These are phyloP conservation scores for Oscheius sp. DNA, from an alignment of 1,140 invertebrate genomes.

Conservation along the genomic window DNA sequence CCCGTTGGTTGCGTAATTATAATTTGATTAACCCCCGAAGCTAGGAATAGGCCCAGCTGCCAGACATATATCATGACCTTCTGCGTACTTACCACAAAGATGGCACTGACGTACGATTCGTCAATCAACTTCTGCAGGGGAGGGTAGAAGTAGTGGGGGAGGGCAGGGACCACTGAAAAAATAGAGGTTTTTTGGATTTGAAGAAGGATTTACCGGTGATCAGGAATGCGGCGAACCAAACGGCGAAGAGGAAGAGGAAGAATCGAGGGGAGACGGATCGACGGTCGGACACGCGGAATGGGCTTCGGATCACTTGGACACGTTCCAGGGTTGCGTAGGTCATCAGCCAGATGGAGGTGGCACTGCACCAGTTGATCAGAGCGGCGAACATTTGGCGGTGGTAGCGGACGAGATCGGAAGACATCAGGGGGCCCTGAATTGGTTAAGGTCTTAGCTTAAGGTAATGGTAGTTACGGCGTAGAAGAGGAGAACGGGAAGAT, in stretches of 20 bases:
- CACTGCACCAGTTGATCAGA: slow-evolving; percentile 16
- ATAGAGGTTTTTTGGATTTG: too few species aligned
- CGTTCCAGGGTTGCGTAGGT: slow-evolving; percentile 27
- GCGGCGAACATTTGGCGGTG: background rate
- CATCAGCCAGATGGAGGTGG: slow-evolving; percentile 27
- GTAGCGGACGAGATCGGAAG: background rate
- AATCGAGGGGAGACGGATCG: slow-evolving; percentile 20
- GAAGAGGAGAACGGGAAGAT: background rate
- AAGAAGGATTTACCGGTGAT: background rate
- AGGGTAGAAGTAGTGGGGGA: too few species aligned
- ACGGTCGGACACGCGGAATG: slow-evolving; percentile 7
- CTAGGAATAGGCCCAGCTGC: too few species aligned
- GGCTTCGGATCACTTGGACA: slow-evolving; percentile 21
- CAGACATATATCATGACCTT: too few species aligned
- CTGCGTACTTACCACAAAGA: too few species aligned
- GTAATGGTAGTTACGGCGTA: slow-evolving; percentile 1
- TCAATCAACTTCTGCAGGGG: too few species aligned
- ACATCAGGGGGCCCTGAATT: background rate
- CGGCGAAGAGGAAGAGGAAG: slow-evolving; percentile 3
- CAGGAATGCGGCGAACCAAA: slow-evolving; percentile 2
- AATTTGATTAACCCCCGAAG: too few species aligned
- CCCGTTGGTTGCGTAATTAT: too few species aligned
- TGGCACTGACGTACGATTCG: too few species aligned
- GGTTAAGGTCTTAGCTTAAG: slow-evolving; percentile 3
- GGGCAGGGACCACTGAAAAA: too few species aligned